Conservation (phyloP, 2,113 vertebrate genomes). For the Phrynosoma blainvillii region DNA sequence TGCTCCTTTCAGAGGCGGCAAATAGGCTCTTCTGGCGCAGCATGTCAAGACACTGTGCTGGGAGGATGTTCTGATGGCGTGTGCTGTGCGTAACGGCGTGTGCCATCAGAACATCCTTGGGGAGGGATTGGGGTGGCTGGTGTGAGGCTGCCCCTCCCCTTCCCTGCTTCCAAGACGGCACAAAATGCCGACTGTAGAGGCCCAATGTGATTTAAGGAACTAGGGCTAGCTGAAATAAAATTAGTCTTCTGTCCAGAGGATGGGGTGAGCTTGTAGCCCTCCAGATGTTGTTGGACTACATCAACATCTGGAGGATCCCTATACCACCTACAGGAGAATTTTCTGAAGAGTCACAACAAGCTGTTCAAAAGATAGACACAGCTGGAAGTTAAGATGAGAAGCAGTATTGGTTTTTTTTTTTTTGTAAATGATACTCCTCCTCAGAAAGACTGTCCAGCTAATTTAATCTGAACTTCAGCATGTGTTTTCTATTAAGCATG, state of each 20-base stretch:
- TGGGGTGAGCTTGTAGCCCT: not conserved
- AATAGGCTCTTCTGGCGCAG: no score
- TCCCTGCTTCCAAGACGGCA: no score
- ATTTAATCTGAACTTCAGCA: not conserved
- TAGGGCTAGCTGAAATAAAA: not conserved
- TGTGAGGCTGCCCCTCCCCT: no score
- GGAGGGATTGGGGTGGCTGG: no score
- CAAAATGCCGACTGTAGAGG: no score
- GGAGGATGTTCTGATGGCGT: no score
- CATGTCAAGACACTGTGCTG: no score
- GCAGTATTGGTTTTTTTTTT: not conserved
- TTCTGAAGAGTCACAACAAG: not conserved
- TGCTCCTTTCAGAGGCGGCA: no score
- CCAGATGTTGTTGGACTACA: not conserved
- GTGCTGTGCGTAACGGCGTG: no score
- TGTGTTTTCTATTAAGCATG: not conserved
- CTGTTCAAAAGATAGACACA: constrained; percentile 4
- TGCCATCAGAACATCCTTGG: no score
- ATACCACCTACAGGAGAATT: not conserved
- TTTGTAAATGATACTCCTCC: not conserved
- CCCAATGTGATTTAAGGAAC: rapidly evolving
- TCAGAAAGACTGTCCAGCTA: not conserved
- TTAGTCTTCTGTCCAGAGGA: rapidly evolving
- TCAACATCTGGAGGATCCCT: not conserved
- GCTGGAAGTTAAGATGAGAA: constrained; percentile 1